Evolutionary conservation across 2,113 vertebrate genomes (phyloP), one percentile per base, ranked within the genome.

Genomic region (Hymenochirus boettgeri): DNA sequence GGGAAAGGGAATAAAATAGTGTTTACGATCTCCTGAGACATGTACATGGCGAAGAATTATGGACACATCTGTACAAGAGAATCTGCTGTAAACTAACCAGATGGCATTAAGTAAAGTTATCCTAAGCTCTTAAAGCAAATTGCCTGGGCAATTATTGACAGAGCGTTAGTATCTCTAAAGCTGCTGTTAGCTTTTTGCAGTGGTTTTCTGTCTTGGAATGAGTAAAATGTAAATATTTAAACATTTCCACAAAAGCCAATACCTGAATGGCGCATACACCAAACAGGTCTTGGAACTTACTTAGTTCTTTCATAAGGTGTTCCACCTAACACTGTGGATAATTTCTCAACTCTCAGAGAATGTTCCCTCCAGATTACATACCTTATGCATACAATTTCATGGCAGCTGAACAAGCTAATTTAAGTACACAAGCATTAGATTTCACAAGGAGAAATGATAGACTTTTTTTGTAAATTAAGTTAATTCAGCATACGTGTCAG

Each of bases 171-270:
- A 55, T 63, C 61, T 54, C 35, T 63, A 63, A 54, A 54, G 35
- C 33, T 13, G 10, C 21, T 18, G 17, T 57, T 57, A 57, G 54
- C 45, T 58, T 66, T 56, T 26, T 58, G 47, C 35, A 33, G 26
- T 19, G 13, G 21, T 65, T 48, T 48, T 65, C 42, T 19, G 31
- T 51, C 7, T 23, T 57, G 63, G 54, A 66, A 66, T 66, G 63
- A 66, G 29, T 50, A 66, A 57, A 66, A 66, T 58, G 63, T 57
- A 57, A 66, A 66, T 66, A 66, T 66, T 66, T 66, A 57, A 66
- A 45, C n/a, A 24, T 57, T 39, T 15, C n/a, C 45, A 26, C 8
- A 22, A 26, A 46, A 8, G 21, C 8, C 54, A 39, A 46, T 57
- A 57, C 29, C 42, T 66, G 54, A 50, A 58, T 6, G 45, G 33